Evolutionary conservation across 35 echinoderm and acorn worm species (phyloP).

Genomic region (Diadema setosum): DNA sequence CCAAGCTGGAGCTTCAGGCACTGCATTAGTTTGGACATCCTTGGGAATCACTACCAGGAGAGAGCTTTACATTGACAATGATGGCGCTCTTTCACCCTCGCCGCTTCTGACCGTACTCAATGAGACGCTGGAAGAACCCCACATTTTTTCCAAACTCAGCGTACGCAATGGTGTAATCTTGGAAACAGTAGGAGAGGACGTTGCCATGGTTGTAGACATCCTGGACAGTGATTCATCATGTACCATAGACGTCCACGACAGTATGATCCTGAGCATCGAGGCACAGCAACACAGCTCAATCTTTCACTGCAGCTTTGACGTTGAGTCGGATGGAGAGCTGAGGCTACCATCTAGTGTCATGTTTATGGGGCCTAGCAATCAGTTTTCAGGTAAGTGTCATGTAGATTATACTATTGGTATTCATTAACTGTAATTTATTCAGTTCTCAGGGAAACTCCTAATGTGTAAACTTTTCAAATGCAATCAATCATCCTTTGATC

Average conservation of each 20-base stretch:
- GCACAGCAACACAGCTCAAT: neutral
- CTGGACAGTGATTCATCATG: conserved; percentile 38
- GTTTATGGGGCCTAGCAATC: conserved; percentile 64
- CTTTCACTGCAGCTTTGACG: conserved; percentile 66
- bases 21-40: conserved; percentile 20
- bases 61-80: conserved; percentile 65
- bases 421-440: too few species aligned
- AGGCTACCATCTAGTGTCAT: conserved; percentile 66
- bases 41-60: neutral
- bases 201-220: neutral
- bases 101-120: conserved; percentile 33
- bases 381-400: conserved; percentile 74
- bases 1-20: conserved; percentile 69
- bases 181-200: conserved; percentile 42
- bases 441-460: too few species aligned
- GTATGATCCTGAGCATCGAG: conserved; percentile 65
- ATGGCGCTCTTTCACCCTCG: neutral
- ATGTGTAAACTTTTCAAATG: too few species aligned
- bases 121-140: conserved; percentile 41
- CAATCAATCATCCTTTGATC: too few species aligned
- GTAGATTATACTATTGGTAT: too few species aligned
- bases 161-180: conserved; percentile 41
- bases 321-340: conserved; percentile 66
- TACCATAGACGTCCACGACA: conserved; percentile 63
- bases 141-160: conserved; percentile 71